Percentiles rank a stretch among this genome's conserved stretches.
phyloP scores from a whole-genome alignment of 1,140 invertebrate genomes.

The Listronotus oregonensis region DNA sequence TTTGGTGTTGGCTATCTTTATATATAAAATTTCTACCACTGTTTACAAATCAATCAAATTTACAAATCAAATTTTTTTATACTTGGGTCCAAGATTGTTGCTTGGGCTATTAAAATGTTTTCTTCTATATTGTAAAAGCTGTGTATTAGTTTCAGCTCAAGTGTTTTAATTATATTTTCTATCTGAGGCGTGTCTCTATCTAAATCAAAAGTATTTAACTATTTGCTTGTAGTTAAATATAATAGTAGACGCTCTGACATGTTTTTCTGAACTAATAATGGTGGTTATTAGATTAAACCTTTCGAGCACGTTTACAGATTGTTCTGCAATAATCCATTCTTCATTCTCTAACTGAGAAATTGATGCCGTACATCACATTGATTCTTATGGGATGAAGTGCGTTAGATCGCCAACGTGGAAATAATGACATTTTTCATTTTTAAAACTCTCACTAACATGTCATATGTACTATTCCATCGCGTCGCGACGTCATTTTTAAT shows the following conservation, averaged over 20 bases:
- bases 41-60: constrained; percentile 33
- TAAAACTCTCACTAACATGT: constrained; percentile 45
- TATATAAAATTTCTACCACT: constrained; percentile 26
- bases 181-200: constrained; percentile 33
- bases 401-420: constrained; percentile 39
- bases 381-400: constrained; percentile 1
- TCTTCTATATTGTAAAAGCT: constrained; percentile 6
- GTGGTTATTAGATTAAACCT: constrained; percentile 37
- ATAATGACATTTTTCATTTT: constrained; percentile 45
- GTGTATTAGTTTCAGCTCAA: constrained; percentile 5
- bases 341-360: constrained; percentile 9
- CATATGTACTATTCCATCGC: constrained; percentile 49
- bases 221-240: constrained; percentile 31
- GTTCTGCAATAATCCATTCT: constrained; percentile 21
- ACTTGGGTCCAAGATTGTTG: constrained; percentile 36
- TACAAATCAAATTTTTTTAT: constrained; percentile 41
- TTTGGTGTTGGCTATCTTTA: constrained; percentile 24
- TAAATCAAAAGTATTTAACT: constrained; percentile 30
- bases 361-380: constrained; percentile 1
- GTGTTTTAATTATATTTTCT: constrained; percentile 26
- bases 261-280: constrained; percentile 44
- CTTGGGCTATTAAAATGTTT: constrained; percentile 24
- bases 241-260: constrained; percentile 41
- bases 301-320: constrained; percentile 13
- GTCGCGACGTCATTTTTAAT: constrained; percentile 47